Conservation (phyloP, 1,140 invertebrate species). For the Heliconius hermathena region DNA sequence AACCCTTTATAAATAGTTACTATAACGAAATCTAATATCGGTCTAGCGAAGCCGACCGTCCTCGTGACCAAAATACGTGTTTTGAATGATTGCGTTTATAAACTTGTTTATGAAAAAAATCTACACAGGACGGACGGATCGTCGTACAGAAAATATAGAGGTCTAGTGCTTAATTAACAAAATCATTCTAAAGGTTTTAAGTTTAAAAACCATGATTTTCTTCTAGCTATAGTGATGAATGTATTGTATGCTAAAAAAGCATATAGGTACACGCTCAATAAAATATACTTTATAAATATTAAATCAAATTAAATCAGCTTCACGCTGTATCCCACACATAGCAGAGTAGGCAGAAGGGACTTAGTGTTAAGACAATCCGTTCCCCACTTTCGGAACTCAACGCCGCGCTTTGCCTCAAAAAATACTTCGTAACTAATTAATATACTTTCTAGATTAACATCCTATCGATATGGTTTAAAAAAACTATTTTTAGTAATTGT, state of each 20-base stretch:
- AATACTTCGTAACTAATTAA: too few species aligned
- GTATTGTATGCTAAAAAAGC: too few species aligned
- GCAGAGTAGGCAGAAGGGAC: too few species aligned
- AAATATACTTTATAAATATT: too few species aligned
- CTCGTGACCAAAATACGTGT: slow-evolving; percentile 75
- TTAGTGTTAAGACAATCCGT: too few species aligned
- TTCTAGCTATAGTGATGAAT: too few species aligned
- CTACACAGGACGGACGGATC: neutral
- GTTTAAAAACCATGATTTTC: too few species aligned
- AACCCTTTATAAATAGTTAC: neutral
- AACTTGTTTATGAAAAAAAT: neutral
- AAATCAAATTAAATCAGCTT: too few species aligned
- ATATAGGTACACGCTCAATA: too few species aligned
- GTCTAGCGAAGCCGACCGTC: slow-evolving; percentile 50
- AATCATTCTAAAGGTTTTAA: neutral
- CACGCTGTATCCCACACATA: too few species aligned
- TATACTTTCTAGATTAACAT: neutral
- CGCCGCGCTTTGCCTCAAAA: too few species aligned
- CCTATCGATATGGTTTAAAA: neutral
- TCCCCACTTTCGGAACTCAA: too few species aligned
- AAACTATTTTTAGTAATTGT: neutral
- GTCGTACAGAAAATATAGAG: neutral
- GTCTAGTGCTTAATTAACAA: neutral
- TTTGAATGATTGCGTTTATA: slow-evolving; percentile 65
- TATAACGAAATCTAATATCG: slow-evolving; percentile 44